These are phyloP conservation scores for Montipora capricornis DNA, from an alignment of 64 coral and sea anemone species.

Conservation along the genomic window DNA sequence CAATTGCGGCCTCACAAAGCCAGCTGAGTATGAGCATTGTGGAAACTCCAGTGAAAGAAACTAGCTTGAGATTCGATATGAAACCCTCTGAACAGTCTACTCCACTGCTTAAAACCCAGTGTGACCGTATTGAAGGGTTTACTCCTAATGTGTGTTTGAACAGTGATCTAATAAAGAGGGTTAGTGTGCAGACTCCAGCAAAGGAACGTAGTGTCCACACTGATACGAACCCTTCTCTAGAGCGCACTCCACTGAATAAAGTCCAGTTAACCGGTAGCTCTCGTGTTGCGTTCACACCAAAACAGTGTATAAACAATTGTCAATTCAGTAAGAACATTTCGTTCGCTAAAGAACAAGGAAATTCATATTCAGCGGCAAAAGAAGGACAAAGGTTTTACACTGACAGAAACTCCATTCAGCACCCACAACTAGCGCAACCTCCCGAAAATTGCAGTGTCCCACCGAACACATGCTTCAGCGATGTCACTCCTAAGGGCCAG, in stretches of 20 bases:
- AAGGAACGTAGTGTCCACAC: not conserved
- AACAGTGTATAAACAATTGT: not conserved
- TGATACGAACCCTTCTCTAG: too few species aligned
- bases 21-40: constrained; percentile 8
- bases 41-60: constrained; percentile 10
- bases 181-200: not conserved
- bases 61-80: not conserved
- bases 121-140: not conserved
- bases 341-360: not conserved
- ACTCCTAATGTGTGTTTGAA: not conserved
- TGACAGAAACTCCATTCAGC: not conserved
- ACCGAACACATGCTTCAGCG: too few species aligned
- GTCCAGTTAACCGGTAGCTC: not conserved
- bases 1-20: not conserved
- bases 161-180: not conserved
- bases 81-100: not conserved
- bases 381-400: not conserved
- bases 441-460: not conserved
- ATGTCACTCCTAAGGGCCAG: not conserved
- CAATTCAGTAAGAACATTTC: too few species aligned
- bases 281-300: not conserved
- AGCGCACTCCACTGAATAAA: not conserved
- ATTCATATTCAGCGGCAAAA: not conserved
- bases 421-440: not conserved
- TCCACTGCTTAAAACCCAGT: not conserved